Conservation (phyloP, 1,140 invertebrate species). For the Dolichoris vasculosae region DNA sequence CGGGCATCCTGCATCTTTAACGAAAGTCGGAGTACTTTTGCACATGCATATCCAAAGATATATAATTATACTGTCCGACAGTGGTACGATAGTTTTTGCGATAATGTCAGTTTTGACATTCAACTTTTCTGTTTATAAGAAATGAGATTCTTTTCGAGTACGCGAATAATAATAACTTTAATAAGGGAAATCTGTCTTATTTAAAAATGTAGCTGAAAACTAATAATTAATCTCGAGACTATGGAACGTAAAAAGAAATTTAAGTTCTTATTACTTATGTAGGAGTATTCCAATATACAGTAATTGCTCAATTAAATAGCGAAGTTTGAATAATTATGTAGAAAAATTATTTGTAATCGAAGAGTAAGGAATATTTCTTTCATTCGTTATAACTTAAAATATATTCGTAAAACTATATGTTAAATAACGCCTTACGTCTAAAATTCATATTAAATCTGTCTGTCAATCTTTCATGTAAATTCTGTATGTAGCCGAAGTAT, state of each 20-base stretch:
- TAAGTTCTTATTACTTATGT: neutral
- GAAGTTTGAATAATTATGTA: neutral
- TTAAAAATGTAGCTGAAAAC: constrained; percentile 14
- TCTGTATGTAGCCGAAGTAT: neutral
- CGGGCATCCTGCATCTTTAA: constrained; percentile 19
- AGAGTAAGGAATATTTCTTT: neutral
- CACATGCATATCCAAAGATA: constrained; percentile 26
- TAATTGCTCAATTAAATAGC: neutral
- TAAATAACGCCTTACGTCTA: constrained; percentile 28
- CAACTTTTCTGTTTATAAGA: neutral
- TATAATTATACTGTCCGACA: constrained; percentile 37
- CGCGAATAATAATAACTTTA: constrained; percentile 31
- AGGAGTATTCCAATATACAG: neutral
- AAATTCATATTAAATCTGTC: constrained; percentile 33
- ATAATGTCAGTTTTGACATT: constrained; percentile 44
- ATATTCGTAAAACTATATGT: neutral
- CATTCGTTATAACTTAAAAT: neutral
- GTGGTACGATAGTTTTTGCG: constrained; percentile 19
- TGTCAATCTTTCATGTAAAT: constrained; percentile 17
- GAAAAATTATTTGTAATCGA: neutral
- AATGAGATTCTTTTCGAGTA: constrained; percentile 27
- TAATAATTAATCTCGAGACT: neutral
- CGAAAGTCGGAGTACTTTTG: constrained; percentile 9
- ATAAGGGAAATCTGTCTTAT: constrained; percentile 15
- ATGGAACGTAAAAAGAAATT: neutral